Evolutionary conservation across 2,888 invertebrate genomes (phyloP).

Genomic region (Sisyra terminalis): DNA sequence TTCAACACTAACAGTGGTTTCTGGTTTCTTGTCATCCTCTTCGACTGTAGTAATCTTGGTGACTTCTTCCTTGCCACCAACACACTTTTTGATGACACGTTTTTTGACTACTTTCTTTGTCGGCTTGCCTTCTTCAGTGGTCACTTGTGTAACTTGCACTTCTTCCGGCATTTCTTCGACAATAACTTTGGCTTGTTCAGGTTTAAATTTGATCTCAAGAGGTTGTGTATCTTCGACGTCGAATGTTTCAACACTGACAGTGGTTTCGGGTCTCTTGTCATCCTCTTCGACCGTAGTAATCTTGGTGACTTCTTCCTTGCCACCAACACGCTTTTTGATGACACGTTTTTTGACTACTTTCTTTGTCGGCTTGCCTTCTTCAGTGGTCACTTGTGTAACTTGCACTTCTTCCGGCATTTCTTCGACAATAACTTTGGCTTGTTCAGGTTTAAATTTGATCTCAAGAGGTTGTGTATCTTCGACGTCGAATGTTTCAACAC

Average conservation of each 20-base stretch:
- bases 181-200: slow-evolving; percentile 2
- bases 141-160: slow-evolving; percentile 13
- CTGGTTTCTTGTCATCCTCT: slow-evolving; percentile 20
- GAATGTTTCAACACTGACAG: slow-evolving; percentile 9
- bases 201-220: slow-evolving; percentile 1
- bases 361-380: slow-evolving; percentile 17
- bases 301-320: slow-evolving; percentile 17
- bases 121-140: slow-evolving; percentile 14
- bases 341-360: slow-evolving; percentile 15
- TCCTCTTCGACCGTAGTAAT: slow-evolving; percentile 15
- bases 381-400: slow-evolving; percentile 16
- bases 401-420: slow-evolving; percentile 26
- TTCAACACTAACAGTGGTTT: slow-evolving; percentile 17
- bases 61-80: slow-evolving; percentile 21
- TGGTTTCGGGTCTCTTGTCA: slow-evolving; percentile 13
- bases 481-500: slow-evolving; percentile 18
- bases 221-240: slow-evolving; percentile 1
- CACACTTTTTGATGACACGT: slow-evolving; percentile 22
- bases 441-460: slow-evolving; percentile 12
- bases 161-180: slow-evolving; percentile 13
- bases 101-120: slow-evolving; percentile 16
- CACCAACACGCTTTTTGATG: slow-evolving; percentile 13
- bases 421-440: slow-evolving; percentile 19
- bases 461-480: slow-evolving; percentile 12
- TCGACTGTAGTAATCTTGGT: slow-evolving; percentile 25